Evolutionary conservation across 2,113 vertebrate species (phyloP).

Genomic region (Andinoacara biseriatus): DNA sequence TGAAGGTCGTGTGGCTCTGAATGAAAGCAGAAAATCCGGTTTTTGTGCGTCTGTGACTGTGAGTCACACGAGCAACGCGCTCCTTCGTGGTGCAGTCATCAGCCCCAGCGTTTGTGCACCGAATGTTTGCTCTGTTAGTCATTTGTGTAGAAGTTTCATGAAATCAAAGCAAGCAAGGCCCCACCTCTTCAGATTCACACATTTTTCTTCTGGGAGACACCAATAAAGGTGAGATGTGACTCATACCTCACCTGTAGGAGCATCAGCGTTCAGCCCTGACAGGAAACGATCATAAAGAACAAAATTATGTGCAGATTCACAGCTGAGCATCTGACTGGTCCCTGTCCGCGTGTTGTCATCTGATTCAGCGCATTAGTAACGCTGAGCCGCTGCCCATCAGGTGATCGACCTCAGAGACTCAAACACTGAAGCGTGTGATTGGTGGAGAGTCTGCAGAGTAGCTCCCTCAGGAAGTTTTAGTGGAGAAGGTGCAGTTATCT

Average conservation of each 20-base stretch:
- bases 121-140: not conserved
- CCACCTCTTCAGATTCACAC: not conserved
- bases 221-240: rapidly evolving
- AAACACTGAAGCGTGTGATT: not conserved
- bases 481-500: no score
- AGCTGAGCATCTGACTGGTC: not conserved
- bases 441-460: no score
- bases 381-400: not conserved
- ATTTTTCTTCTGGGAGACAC: not conserved
- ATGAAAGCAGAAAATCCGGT: not conserved
- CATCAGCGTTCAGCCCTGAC: no score
- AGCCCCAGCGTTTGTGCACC: no score
- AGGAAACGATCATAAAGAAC: no score
- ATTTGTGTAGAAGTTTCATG: not conserved
- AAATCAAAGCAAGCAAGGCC: no score
- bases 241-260: not conserved
- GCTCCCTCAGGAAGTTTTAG: no score
- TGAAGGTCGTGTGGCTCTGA: not conserved
- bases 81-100: not conserved
- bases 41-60: not conserved
- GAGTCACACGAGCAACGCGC: not conserved
- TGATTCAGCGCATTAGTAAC: not conserved
- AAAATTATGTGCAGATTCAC: no score
- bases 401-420: not conserved
- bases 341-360: not conserved